A percentile compares a stretch with the other conserved stretches of the same genome.
phyloP scores from a whole-genome alignment of 2,113 vertebrate species.

The Isichthys henryi region DNA sequence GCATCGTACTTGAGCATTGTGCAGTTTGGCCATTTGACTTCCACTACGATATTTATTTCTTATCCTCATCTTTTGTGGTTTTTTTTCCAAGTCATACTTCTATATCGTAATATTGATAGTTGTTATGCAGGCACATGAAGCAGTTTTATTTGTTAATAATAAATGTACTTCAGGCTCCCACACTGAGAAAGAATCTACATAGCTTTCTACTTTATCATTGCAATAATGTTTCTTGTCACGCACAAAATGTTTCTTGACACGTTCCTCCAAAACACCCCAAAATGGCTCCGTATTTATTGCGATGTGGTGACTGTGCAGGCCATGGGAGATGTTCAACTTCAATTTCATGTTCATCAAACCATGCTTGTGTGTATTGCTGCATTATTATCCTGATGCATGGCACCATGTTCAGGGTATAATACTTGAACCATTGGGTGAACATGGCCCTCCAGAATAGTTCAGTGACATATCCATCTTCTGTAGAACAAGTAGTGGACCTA shows the following conservation, averaged over 20 bases:
- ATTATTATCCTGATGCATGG: no score
- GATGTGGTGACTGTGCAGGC: neutral
- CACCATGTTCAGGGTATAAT: no score
- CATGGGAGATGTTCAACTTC: no score
- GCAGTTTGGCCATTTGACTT: neutral
- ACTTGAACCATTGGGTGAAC: no score
- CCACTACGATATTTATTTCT: neutral
- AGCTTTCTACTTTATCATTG: neutral
- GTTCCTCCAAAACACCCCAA: no score
- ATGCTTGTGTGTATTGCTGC: no score
- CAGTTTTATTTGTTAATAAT: neutral
- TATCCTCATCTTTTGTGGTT: neutral
- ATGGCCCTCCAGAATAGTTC: no score
- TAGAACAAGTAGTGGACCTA: neutral
- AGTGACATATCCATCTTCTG: neutral
- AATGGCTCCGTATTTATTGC: no score
- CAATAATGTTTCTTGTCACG: neutral
- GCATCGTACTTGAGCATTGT: neutral
- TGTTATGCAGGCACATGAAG: neutral
- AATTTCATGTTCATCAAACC: no score
- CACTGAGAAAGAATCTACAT: neutral
- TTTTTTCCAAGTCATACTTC: neutral
- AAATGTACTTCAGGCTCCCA: neutral
- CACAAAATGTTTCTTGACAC: no score
- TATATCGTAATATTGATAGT: neutral